Evolutionary conservation across 2,888 invertebrate genomes (phyloP), one percentile per base, ranked within the genome.

Genomic region (Drosophila crucigera): DNA sequence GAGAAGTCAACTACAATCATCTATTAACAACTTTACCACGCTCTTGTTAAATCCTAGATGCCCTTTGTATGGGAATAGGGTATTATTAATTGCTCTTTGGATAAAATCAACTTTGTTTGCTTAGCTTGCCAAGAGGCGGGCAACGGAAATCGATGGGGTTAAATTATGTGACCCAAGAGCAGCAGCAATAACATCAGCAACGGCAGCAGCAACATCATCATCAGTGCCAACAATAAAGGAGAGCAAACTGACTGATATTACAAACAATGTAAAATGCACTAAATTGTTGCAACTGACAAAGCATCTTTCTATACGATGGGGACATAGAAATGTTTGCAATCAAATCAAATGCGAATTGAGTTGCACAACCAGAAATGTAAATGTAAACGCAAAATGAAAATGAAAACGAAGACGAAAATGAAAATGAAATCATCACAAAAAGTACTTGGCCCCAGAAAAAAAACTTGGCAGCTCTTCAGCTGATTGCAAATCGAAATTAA

Each of bases 291-390:
- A 72, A 68, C 86, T 71, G 68, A 64, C 76, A 76, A 61, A 59
- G 66, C 67, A 68, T 62, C 59, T 65, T 53, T 75, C 64, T 50
- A 37, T 31, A 60, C 54, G 54, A 68, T 52, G 54, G 64, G 39
- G 64, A 80, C 54, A 61, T 54, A 59, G 65, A 47, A 66, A 69
- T 62, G 61, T 49, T 76, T 72, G 89, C 90, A 88, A 84, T 90
- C 84, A 84, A 88, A 88, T 88, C 83, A 83, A 84, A 82, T 73
- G 61, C 76, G 84, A 88, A 90, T 88, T 90, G 89, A 82, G 85
- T 78, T 87, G 56, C 69, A 75, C 64, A 73, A 73, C 66, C 56
- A 64, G 61, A 87, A 71, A 75, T 73, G 69, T 67, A 67, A 73
- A 81, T 56, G 59, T 43, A 54, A 82, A 75, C 65, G 68, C 68